phyloP scores from a whole-genome alignment of 2,797 vertebrate genomes.

The Pantherophis alleghaniensis region DNA sequence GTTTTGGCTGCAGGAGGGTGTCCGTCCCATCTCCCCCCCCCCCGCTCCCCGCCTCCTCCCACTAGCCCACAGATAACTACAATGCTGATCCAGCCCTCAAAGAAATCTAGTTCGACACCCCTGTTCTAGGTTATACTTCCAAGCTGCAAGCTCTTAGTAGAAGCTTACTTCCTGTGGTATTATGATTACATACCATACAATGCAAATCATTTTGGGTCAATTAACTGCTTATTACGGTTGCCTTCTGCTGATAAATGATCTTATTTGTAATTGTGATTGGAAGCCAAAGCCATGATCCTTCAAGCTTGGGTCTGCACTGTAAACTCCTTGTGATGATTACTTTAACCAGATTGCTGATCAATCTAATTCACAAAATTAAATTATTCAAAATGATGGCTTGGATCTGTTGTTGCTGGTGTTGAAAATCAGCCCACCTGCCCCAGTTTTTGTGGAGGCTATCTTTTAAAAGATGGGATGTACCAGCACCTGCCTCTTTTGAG shows the following conservation, averaged over 20 bases:
- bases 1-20: no score
- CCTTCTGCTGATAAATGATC: background rate
- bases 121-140: background rate
- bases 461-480: background rate
- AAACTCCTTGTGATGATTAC: background rate
- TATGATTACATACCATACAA: background rate
- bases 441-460: background rate
- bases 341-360: background rate
- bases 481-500: background rate
- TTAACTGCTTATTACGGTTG: background rate
- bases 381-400: background rate
- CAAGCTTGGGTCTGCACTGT: background rate
- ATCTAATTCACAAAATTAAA: background rate
- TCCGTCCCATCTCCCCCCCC: no score
- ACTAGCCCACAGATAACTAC: no score
- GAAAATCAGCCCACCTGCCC: background rate
- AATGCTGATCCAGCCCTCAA: no score
- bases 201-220: background rate
- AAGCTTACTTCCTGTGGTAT: background rate
- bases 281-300: background rate
- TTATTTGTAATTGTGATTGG: background rate
- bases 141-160: background rate
- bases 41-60: no score
- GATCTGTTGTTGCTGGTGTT: background rate
- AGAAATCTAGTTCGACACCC: no score